A percentile compares a stretch with the other conserved stretches of the same genome.
phyloP scores from a whole-genome alignment of 2,888 invertebrate species.

The Leptopterna dolabrata region DNA sequence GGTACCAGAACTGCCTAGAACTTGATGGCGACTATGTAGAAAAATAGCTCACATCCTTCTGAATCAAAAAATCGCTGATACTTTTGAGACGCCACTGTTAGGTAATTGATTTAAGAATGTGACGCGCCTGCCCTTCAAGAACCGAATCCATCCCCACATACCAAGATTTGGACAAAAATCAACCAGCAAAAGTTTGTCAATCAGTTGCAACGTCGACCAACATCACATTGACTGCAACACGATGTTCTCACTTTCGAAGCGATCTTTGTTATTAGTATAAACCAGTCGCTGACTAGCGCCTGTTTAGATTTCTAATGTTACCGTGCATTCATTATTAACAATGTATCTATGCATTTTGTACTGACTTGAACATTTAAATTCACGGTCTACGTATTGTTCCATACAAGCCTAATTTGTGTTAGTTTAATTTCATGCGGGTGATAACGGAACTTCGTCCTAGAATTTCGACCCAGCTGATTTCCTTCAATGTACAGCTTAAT shows the following conservation, averaged over 20 bases:
- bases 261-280: neutral
- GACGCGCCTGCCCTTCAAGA: too few relatives aligned
- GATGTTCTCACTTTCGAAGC: neutral
- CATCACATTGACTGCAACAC: neutral
- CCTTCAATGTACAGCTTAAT: neutral
- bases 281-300: neutral
- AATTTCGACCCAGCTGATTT: neutral
- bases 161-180: neutral
- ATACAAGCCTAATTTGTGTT: slow-evolving; percentile 25
- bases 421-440: neutral
- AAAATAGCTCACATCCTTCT: too few relatives aligned
- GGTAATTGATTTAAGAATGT: too few relatives aligned
- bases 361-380: slow-evolving; percentile 2
- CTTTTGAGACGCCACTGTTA: too few relatives aligned
- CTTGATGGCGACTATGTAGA: too few relatives aligned
- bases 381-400: slow-evolving; percentile 2
- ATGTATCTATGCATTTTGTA: slow-evolving; percentile 1
- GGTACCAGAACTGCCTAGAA: too few relatives aligned
- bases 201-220: neutral
- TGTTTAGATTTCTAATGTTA: neutral
- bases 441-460: neutral
- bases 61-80: too few relatives aligned
- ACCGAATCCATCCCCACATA: too few relatives aligned
- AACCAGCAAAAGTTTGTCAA: neutral
- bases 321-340: neutral